Conservation (phyloP, 2,888 invertebrate species). For the Drosophila multiciliata region DNA sequence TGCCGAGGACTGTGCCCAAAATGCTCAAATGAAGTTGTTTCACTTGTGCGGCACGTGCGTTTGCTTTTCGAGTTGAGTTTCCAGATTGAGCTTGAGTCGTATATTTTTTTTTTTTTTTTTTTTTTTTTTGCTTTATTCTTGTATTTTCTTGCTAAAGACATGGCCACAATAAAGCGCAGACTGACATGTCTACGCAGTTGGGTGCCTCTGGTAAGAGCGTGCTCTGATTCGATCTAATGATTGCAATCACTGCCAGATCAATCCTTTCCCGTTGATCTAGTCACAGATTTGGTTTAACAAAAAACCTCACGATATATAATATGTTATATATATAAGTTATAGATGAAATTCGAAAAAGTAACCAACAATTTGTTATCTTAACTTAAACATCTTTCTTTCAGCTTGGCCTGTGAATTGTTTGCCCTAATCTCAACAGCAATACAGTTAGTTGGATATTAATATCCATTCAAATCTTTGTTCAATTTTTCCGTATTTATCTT, state of each 20-base stretch:
- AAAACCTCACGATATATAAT: background rate
- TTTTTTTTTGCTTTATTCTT: slow-evolving; percentile 23
- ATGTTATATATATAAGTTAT: too few relatives aligned
- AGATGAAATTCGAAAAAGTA: background rate
- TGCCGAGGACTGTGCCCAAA: slow-evolving; percentile 55
- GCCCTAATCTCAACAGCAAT: background rate
- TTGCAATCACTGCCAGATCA: slow-evolving; percentile 47
- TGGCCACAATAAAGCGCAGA: slow-evolving; percentile 57
- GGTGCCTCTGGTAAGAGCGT: slow-evolving; percentile 57
- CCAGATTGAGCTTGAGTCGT: slow-evolving; percentile 35
- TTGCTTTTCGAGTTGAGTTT: slow-evolving; percentile 68
- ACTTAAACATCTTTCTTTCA: background rate
- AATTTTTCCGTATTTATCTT: slow-evolving; percentile 35
- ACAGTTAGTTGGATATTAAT: slow-evolving; percentile 12
- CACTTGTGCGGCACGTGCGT: slow-evolving; percentile 79
- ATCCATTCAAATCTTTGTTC: slow-evolving; percentile 11
- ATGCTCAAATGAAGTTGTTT: slow-evolving; percentile 74
- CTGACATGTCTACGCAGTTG: slow-evolving; percentile 77
- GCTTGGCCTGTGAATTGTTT: background rate
- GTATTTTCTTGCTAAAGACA: slow-evolving; percentile 30
- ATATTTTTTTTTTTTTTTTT: slow-evolving; percentile 9
- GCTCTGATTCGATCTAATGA: slow-evolving; percentile 55
- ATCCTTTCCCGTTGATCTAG: slow-evolving; percentile 36
- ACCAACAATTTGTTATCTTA: background rate
- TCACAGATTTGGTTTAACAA: background rate